Base-by-base conservation (phyloP, 2,888 invertebrate species). In the Pachliopta kotzebuea region DNA sequence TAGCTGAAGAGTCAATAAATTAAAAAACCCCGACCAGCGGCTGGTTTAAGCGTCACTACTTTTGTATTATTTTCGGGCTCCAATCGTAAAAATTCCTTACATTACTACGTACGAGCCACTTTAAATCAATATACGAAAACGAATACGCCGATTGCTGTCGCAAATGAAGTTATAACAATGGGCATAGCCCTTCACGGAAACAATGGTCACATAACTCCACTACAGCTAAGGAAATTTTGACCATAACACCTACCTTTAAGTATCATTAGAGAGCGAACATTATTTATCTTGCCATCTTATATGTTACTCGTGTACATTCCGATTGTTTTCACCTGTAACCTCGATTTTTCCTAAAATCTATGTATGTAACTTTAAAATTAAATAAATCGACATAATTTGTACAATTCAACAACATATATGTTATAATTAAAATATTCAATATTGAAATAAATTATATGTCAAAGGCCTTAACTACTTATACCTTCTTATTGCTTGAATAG, bases 161-260 rank as follows among this genome's bases (percentile, higher is more conserved):
- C 89, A 90, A 90, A 90, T 90, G 89, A 89, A 90, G 89, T 84
- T 80, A 84, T 86, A 90, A 90, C 90, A 90, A 90, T 89, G 84
- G 88, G 61, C 37, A 14, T 20, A 11, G 1, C 18, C 2, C 26
- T 56, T 56, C n/a, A 1, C 7, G 18, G 11, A 4, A 26, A 37
- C n/a, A 55, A 65, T 60, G 26, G 56, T 21, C 55, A 21, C 45
- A 65, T 65, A 65, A 53, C 29, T 45, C n/a, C 1, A 4, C 2
- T 0, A 18, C 18, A 14, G 17, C 1, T 8, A 64, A 52, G 11
- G 26, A 6, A 64, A 26, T 60, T 24, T 64, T 2, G 42, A 42
- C 31, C 42, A 37, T 64, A 60, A 24, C n/a, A 8, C 9, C 2
- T n/a, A 4, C n/a, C 4, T 18, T n/a, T n/a, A 45, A 45, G 45